These are phyloP conservation scores for Drosophila guanche DNA, from an alignment of 1,140 invertebrate genomes.

Conservation along the genomic window DNA sequence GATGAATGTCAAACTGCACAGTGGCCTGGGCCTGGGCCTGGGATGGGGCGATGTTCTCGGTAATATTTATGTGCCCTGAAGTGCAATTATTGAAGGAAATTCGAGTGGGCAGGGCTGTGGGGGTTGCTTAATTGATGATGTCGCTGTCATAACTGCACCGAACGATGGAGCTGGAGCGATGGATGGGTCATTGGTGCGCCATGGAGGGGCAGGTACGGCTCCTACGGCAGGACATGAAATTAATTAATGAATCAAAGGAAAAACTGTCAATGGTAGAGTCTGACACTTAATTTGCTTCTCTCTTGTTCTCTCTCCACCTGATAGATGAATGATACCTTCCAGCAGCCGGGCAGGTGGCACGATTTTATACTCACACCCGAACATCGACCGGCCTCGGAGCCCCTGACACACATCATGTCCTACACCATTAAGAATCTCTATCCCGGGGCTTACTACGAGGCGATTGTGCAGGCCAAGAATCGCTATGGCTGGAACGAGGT, in stretches of 20 bases:
- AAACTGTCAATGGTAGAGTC: conserved; percentile 40
- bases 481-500: conserved; percentile 89
- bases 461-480: conserved; percentile 89
- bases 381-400: conserved; percentile 82
- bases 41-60: conserved; percentile 1
- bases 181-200: conserved; percentile 9
- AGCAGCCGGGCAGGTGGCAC: conserved; percentile 89
- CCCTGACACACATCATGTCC: conserved; percentile 85
- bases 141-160: conserved; percentile 52
- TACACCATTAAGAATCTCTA: conserved; percentile 86
- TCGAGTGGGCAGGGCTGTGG: background rate
- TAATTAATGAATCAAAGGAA: conserved; percentile 54
- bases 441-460: conserved; percentile 87
- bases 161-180: background rate
- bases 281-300: conserved; percentile 47
- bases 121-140: conserved; percentile 47
- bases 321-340: conserved; percentile 89
- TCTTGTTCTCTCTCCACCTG: conserved; percentile 28
- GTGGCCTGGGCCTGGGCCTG: conserved; percentile 2
- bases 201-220: conserved; percentile 26
- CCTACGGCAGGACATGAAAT: conserved; percentile 40
- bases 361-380: conserved; percentile 84
- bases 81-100: conserved; percentile 43
- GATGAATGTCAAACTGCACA: conserved; percentile 44
- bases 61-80: conserved; percentile 33